These are phyloP conservation scores for Theonella swinhoei DNA, from an alignment of 37 sponge, comb jelly and placozoan genomes.

Conservation along the genomic window DNA sequence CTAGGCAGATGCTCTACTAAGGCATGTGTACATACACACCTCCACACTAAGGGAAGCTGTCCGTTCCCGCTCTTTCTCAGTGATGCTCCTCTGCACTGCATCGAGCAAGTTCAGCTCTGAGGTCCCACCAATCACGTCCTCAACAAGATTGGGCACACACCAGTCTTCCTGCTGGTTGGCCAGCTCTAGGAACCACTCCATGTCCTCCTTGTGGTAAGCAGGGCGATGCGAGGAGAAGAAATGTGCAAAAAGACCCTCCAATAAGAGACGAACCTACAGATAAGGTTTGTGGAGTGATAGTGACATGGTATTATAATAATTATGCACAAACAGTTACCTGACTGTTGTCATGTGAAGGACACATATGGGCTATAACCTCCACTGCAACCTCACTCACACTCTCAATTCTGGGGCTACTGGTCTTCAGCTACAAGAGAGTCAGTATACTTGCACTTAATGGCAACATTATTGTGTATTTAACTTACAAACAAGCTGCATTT, in stretches of 20 bases:
- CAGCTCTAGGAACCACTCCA: constrained; percentile 55
- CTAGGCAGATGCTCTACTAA: too few relatives aligned
- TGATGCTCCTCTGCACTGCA: neutral
- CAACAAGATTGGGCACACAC: neutral
- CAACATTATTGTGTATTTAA: too few relatives aligned
- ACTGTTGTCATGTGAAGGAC: neutral
- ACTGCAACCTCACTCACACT: constrained; percentile 24
- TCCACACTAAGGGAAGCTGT: neutral
- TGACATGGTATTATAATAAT: too few relatives aligned
- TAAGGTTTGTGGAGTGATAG: too few relatives aligned
- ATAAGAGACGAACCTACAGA: neutral
- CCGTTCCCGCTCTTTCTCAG: neutral
- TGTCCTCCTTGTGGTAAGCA: constrained; percentile 12
- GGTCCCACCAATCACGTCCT: neutral
- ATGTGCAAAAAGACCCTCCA: constrained; percentile 50
- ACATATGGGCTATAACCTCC: neutral
- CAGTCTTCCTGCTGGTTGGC: constrained; percentile 50
- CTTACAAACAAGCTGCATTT: too few relatives aligned
- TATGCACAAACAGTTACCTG: too few relatives aligned
- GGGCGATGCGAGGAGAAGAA: constrained; percentile 26
- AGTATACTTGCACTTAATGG: too few relatives aligned
- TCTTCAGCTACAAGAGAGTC: neutral
- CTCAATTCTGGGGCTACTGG: constrained; percentile 2
- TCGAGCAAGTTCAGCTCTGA: neutral
- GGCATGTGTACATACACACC: neutral